phyloP scores from a whole-genome alignment of 30 jellyfish, hydroid and myxozoan genomes.

The Aurelia sp. region DNA sequence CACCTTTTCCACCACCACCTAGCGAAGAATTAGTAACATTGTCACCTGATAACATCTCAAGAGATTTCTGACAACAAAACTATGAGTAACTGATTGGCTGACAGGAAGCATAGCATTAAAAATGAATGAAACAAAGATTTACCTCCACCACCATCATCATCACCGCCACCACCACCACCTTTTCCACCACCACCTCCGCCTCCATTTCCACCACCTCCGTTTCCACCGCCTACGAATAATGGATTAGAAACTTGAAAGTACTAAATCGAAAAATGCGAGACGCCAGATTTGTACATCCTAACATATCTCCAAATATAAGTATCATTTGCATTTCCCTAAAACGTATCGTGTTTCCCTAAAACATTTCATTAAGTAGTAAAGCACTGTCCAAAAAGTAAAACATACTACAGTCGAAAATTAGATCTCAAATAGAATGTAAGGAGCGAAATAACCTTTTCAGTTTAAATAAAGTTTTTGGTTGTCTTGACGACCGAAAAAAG shows the following conservation, averaged over 20 bases:
- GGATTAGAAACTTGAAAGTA: neutral
- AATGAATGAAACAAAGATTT: neutral
- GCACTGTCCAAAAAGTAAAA: neutral
- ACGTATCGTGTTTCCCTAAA: too few species aligned
- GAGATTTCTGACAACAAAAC: too few species aligned
- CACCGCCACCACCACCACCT: constrained; percentile 77
- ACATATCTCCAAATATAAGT: too few species aligned
- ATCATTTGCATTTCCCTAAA: too few species aligned
- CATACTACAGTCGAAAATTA: too few species aligned
- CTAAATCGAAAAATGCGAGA: too few species aligned
- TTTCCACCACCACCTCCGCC: constrained; percentile 69
- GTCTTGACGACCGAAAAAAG: too few species aligned
- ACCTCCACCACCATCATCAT: constrained; percentile 77
- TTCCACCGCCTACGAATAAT: constrained; percentile 50
- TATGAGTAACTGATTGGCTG: neutral
- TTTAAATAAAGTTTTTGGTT: too few species aligned
- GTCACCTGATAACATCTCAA: too few species aligned
- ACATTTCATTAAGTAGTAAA: neutral
- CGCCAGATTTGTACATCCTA: too few species aligned
- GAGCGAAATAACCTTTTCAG: too few species aligned
- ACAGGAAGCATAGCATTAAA: neutral
- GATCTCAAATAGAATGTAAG: neutral
- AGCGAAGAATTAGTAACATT: neutral
- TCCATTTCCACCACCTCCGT: constrained; percentile 67
- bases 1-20: constrained; percentile 90